These are phyloP conservation scores for Ptychochromis oligacanthus DNA, from an alignment of 2,113 vertebrate genomes.

Conservation along the genomic window DNA sequence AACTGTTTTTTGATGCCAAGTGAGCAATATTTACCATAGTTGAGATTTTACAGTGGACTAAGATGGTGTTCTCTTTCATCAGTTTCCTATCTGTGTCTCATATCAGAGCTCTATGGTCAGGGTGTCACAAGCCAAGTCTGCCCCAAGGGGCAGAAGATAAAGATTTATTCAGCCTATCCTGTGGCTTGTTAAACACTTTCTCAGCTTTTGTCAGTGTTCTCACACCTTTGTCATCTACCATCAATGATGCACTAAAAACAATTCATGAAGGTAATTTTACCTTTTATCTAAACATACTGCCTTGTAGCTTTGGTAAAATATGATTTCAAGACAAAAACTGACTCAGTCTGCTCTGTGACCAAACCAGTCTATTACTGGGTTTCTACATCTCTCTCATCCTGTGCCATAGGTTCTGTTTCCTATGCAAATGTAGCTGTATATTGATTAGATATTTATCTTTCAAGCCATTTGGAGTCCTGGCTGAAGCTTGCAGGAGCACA, in stretches of 20 bases:
- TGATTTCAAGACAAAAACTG: neutral
- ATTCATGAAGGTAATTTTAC: neutral
- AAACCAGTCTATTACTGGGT: neutral
- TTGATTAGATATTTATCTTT: constrained; percentile 75
- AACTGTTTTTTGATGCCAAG: neutral
- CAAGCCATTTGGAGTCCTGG: constrained; percentile 63
- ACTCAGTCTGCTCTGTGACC: neutral
- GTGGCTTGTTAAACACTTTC: constrained; percentile 14
- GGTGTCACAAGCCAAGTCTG: constrained; percentile 18
- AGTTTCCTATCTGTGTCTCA: constrained; percentile 13
- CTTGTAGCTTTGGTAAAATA: neutral
- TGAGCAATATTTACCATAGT: too few species aligned
- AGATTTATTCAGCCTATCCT: constrained; percentile 50
- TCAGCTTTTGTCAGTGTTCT: neutral
- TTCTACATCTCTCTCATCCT: neutral
- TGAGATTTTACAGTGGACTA: too few species aligned
- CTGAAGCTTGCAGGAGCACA: constrained; percentile 23
- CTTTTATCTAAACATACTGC: neutral
- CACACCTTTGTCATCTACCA: neutral
- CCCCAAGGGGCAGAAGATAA: neutral
- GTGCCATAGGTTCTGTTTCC: constrained; percentile 26
- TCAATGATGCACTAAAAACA: neutral
- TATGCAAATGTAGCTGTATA: constrained; percentile 66
- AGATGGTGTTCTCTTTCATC: neutral
- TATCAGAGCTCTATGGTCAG: constrained; percentile 21